These are phyloP conservation scores for Lycodopsis pacificus DNA, from an alignment of 2,797 vertebrate genomes.

Conservation along the genomic window DNA sequence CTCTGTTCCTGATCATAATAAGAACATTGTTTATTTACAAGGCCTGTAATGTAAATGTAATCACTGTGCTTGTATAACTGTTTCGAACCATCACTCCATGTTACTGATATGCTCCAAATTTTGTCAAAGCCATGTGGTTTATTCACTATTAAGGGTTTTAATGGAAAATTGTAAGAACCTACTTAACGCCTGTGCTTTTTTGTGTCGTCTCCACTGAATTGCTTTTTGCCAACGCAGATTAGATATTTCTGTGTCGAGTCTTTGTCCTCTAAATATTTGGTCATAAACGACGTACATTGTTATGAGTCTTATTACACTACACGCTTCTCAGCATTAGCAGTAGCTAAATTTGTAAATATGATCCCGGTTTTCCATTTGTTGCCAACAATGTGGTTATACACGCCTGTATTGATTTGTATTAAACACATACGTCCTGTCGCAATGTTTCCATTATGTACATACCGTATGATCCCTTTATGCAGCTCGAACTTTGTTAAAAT, in stretches of 20 bases:
- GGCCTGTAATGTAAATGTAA: constrained; percentile 8
- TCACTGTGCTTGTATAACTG: neutral
- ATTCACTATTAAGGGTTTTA: neutral
- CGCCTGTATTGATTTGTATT: constrained; percentile 18
- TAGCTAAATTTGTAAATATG: neutral
- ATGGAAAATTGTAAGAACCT: neutral
- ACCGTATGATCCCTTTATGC: constrained; percentile 7
- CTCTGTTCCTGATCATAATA: too few species aligned
- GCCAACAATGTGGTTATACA: constrained; percentile 52
- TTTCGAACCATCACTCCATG: too few species aligned
- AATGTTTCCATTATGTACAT: constrained; percentile 22
- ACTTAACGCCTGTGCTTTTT: neutral
- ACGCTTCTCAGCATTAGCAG: neutral
- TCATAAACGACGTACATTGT: neutral
- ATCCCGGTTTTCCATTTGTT: constrained; percentile 27
- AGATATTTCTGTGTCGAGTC: neutral
- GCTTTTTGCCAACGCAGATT: neutral
- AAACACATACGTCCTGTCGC: neutral
- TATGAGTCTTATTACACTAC: neutral
- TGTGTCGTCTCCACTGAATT: neutral
- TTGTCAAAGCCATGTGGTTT: neutral
- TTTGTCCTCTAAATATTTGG: neutral
- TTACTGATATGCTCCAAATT: too few species aligned
- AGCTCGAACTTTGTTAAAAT: constrained; percentile 21
- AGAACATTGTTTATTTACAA: neutral